A percentile compares a stretch with the other conserved stretches of the same genome.
phyloP scores from a whole-genome alignment of 1,140 invertebrate species.

The Pentalonia nigronervosa region DNA sequence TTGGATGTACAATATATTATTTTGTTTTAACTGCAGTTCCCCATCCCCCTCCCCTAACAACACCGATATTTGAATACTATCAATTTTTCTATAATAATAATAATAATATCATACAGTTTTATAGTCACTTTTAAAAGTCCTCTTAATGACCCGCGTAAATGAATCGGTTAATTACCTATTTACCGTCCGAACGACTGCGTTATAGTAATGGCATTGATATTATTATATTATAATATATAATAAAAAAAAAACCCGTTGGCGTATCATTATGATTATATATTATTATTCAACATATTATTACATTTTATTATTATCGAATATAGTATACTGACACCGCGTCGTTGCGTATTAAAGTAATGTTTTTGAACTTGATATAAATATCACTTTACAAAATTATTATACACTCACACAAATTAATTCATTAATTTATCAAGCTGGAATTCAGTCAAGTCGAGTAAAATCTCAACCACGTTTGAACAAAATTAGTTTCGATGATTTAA shows the following conservation, averaged over 20 bases:
- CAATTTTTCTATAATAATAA: too few species aligned
- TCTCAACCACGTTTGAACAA: background rate
- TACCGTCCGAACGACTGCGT: background rate
- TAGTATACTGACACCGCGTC: background rate
- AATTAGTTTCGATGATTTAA: background rate
- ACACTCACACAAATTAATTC: background rate
- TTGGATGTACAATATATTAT: background rate
- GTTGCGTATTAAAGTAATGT: background rate
- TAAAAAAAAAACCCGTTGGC: background rate
- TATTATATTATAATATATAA: background rate
- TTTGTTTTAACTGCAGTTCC: background rate
- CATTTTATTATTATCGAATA: background rate
- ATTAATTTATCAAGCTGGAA: background rate
- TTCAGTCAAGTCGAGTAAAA: background rate
- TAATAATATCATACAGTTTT: too few species aligned
- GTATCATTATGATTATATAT: background rate
- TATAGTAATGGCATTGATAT: background rate
- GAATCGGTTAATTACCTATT: conserved; percentile 26
- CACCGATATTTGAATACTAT: too few species aligned
- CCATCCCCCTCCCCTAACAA: too few species aligned
- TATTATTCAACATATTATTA: background rate
- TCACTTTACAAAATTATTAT: background rate
- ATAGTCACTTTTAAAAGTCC: too few species aligned
- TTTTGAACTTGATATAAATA: background rate
- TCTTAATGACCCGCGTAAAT: background rate